Percentiles rank a stretch among this genome's conserved stretches.
These are phyloP conservation scores for Dolichotis patagonum DNA, from an alignment of 2,113 vertebrate genomes.

Conservation along the genomic window DNA sequence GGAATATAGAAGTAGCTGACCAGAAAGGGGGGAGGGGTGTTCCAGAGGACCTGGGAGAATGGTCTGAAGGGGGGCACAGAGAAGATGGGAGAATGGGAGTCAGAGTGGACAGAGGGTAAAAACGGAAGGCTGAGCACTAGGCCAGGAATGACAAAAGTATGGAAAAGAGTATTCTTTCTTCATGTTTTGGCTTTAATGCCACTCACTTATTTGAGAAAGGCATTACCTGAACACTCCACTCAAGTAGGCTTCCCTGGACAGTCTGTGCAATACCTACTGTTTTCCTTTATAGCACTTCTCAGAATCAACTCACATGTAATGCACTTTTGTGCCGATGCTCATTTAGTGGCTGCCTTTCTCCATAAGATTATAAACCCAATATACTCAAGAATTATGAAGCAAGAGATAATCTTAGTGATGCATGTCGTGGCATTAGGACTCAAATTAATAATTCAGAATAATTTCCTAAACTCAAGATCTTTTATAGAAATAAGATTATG, in stretches of 20 bases:
- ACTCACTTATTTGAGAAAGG: neutral
- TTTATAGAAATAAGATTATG: constrained; percentile 43
- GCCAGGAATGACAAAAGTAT: neutral
- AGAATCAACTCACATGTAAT: neutral
- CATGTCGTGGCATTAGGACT: neutral
- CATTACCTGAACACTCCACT: neutral
- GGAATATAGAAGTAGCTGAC: neutral
- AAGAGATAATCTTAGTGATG: neutral
- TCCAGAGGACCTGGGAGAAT: neutral
- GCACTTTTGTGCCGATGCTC: neutral
- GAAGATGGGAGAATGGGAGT: neutral
- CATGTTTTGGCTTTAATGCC: neutral
- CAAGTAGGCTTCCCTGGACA: neutral
- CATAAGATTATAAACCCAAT: neutral
- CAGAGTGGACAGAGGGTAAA: neutral
- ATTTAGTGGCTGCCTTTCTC: neutral
- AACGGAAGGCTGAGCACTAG: neutral
- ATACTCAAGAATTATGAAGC: neutral
- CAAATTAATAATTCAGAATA: neutral
- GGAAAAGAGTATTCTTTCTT: neutral
- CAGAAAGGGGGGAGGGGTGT: neutral
- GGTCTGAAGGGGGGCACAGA: neutral
- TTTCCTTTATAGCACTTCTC: neutral
- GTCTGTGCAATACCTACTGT: neutral
- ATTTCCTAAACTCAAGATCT: neutral